These are phyloP conservation scores for Cheilosia variabilis DNA, from an alignment of 2,888 invertebrate species.

Conservation along the genomic window DNA sequence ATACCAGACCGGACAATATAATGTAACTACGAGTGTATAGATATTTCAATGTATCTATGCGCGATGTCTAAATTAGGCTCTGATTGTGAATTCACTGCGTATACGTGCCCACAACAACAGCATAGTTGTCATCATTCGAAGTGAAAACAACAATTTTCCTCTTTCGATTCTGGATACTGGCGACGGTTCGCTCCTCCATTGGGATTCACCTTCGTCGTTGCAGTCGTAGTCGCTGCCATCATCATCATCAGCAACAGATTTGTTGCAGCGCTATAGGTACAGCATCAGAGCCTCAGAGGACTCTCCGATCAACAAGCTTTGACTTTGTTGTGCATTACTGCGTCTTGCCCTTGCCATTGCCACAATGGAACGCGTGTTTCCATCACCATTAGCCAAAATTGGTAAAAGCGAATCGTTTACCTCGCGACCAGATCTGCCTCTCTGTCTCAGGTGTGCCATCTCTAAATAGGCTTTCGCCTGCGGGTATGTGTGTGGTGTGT, in stretches of 20 bases:
- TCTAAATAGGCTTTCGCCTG: background rate
- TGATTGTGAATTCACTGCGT: constrained; percentile 63
- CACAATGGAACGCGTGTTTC: constrained; percentile 59
- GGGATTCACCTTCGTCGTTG: constrained; percentile 40
- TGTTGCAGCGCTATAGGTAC: background rate
- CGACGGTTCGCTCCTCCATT: constrained; percentile 12
- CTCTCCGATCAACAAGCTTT: constrained; percentile 8
- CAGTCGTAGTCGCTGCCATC: constrained; percentile 1
- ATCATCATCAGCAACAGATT: constrained; percentile 4
- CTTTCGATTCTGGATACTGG: constrained; percentile 18
- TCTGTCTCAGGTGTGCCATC: constrained; percentile 40
- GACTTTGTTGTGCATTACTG: constrained; percentile 17
- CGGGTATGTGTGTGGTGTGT: background rate
- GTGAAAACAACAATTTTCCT: constrained; percentile 61
- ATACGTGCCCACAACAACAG: constrained; percentile 60
- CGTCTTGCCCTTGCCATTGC: constrained; percentile 9
- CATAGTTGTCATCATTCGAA: constrained; percentile 63
- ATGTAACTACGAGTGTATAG: constrained; percentile 7
- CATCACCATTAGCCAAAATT: constrained; percentile 71
- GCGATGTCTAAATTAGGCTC: constrained; percentile 73
- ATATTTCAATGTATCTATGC: constrained; percentile 47
- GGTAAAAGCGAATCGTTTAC: constrained; percentile 60
- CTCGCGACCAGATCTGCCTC: constrained; percentile 19
- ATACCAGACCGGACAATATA: constrained; percentile 19
- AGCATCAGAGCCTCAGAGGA: background rate